These are phyloP conservation scores for Acholoe squamosa DNA, from an alignment of 2,888 invertebrate genomes.

Conservation along the genomic window DNA sequence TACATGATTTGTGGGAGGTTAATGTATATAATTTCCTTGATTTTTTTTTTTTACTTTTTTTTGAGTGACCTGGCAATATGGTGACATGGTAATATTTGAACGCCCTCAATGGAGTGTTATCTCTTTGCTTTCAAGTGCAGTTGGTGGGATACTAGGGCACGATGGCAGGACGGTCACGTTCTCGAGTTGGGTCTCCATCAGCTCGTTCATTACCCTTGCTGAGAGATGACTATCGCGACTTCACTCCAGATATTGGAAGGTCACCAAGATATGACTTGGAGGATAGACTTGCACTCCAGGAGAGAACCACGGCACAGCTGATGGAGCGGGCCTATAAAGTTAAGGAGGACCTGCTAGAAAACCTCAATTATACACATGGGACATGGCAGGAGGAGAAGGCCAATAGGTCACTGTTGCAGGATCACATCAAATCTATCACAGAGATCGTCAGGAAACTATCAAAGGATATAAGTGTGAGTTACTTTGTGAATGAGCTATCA, in stretches of 20 bases:
- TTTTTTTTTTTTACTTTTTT: too few relatives aligned
- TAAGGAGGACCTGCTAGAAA: conserved; percentile 82
- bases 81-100: too few relatives aligned
- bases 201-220: conserved; percentile 9
- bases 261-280: conserved; percentile 72
- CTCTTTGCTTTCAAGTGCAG: too few relatives aligned
- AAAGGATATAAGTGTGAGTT: conserved; percentile 79
- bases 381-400: conserved; percentile 82
- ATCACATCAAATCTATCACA: conserved; percentile 82
- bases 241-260: conserved; percentile 35
- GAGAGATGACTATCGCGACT: conserved; percentile 33
- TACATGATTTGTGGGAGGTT: too few relatives aligned
- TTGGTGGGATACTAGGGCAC: background rate
- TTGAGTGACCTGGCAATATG: too few relatives aligned
- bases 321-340: conserved; percentile 81
- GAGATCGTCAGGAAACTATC: conserved; percentile 81
- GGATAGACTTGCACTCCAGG: conserved; percentile 78
- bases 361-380: conserved; percentile 81
- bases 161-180: conserved; percentile 37
- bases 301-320: conserved; percentile 77
- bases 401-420: conserved; percentile 80
- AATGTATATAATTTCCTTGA: too few relatives aligned
- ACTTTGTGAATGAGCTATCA: background rate
- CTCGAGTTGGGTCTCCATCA: conserved; percentile 10
- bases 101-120: too few relatives aligned